Evolutionary conservation across 2,113 vertebrate species (phyloP).

Genomic region (Rostratula benghalensis): DNA sequence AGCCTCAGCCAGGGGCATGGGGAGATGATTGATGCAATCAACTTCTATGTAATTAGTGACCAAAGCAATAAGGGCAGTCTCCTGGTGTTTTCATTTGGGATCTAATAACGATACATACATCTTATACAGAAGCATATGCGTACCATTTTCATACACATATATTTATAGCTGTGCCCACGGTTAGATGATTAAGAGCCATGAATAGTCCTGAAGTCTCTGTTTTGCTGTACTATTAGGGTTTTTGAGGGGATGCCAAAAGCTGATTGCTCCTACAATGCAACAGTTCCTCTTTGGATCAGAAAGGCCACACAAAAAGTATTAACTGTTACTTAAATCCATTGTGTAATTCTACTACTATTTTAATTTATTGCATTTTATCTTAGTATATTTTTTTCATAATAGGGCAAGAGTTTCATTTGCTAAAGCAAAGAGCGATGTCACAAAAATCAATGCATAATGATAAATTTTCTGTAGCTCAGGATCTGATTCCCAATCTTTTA

Average conservation of each 20-base stretch:
- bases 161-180: neutral
- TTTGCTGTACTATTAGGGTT: neutral
- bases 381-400: neutral
- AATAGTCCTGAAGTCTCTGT: neutral
- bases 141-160: neutral
- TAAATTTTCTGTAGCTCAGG: neutral
- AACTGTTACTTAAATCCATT: neutral
- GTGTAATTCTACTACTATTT: neutral
- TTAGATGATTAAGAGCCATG: neutral
- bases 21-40: slow-evolving; percentile 2
- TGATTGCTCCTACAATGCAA: neutral
- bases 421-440: neutral
- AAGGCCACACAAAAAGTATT: neutral
- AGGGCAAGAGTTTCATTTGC: neutral
- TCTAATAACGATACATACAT: neutral
- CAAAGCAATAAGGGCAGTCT: neutral
- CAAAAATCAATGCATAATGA: neutral
- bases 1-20: neutral
- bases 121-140: neutral
- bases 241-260: neutral
- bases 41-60: neutral
- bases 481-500: slow-evolving; percentile 12
- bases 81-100: neutral
- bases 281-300: neutral
- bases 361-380: neutral